Conservation (phyloP, 2,113 vertebrate species). For the Limanda limanda region DNA sequence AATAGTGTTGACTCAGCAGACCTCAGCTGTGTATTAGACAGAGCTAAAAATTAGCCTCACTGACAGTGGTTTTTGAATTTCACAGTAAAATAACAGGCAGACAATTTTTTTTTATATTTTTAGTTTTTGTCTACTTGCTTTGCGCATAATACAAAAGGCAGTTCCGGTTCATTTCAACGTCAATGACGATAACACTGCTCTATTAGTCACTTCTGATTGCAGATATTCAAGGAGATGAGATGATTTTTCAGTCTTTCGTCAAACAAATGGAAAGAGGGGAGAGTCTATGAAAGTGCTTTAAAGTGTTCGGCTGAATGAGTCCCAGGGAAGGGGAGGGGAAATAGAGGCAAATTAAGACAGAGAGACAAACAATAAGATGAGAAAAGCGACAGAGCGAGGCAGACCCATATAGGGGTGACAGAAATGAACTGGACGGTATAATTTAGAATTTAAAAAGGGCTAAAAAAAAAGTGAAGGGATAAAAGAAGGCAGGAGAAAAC, state of each 20-base stretch:
- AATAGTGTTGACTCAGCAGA: slow-evolving; percentile 45
- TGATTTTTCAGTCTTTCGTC: slow-evolving; percentile 4
- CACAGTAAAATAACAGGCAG: background rate
- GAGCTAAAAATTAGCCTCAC: background rate
- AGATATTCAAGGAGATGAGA: background rate
- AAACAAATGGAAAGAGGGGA: background rate
- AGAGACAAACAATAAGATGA: background rate
- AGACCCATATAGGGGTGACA: background rate
- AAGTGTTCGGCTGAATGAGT: slow-evolving; percentile 35
- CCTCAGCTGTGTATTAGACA: slow-evolving; percentile 20
- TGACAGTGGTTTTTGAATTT: background rate
- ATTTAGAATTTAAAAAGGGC: slow-evolving; percentile 3
- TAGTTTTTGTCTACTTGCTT: background rate
- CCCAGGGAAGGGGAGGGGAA: background rate
- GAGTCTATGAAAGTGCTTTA: slow-evolving; percentile 4
- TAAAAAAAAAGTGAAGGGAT: slow-evolving; percentile 15
- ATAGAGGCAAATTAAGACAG: slow-evolving; percentile 1
- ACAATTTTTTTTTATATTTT: background rate
- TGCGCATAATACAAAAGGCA: background rate
- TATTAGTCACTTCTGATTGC: background rate
- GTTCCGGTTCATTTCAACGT: background rate
- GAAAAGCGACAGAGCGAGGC: background rate
- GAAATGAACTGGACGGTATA: slow-evolving; percentile 9
- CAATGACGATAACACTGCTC: background rate
- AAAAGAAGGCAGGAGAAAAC: slow-evolving; percentile 48